Conservation (phyloP, 30 jellyfish, hydroid and myxozoan genomes). For the Phacellophora camtschatica region DNA sequence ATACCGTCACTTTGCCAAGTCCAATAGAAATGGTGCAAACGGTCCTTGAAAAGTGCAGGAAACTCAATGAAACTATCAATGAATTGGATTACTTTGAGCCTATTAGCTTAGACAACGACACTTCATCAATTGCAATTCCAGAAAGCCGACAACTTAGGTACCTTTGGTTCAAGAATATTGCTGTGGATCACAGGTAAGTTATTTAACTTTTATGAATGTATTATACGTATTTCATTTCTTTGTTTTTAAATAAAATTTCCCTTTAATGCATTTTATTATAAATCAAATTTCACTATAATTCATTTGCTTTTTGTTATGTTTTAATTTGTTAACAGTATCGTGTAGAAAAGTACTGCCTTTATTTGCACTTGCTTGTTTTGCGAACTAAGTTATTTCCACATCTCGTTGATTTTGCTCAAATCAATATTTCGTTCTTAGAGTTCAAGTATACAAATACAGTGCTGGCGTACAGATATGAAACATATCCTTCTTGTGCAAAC, state of each 20-base stretch:
- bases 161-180: slow-evolving; percentile 1
- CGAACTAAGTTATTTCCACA: not conserved
- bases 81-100: not conserved
- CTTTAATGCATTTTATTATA: no score
- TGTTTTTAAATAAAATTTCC: no score
- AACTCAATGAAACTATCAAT: not conserved
- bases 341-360: no score
- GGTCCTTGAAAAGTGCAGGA: not conserved
- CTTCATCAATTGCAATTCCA: not conserved
- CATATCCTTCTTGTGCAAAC: not conserved
- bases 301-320: no score
- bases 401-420: no score
- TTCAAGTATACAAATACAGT: not conserved
- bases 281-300: no score
- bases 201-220: not conserved
- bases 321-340: no score
- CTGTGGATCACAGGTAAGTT: not conserved
- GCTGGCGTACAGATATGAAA: not conserved
- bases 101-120: not conserved
- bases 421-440: not conserved
- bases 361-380: no score
- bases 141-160: not conserved
- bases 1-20: not conserved
- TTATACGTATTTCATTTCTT: no score
- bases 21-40: not conserved